Evolutionary conservation across 2,113 vertebrate genomes (phyloP).

Genomic region (Syngnathoides biaculeatus): DNA sequence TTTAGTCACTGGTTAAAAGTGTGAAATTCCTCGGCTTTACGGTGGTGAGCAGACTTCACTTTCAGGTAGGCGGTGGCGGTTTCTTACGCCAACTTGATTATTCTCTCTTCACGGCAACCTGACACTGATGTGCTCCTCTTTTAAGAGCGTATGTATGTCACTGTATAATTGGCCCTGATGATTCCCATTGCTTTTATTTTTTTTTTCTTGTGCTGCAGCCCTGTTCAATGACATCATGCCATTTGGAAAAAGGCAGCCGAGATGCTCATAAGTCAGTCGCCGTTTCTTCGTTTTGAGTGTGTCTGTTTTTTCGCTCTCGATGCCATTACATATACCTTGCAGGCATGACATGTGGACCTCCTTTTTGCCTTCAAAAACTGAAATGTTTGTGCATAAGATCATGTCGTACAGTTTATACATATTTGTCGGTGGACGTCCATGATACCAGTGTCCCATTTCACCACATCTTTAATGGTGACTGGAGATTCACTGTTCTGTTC

Average conservation of each 20-base stretch:
- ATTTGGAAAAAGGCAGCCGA: neutral
- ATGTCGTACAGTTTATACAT: neutral
- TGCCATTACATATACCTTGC: neutral
- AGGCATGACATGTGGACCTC: neutral
- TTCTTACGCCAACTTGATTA: slow-evolving; percentile 44
- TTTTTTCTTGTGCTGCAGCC: slow-evolving; percentile 18
- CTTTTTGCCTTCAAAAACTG: neutral
- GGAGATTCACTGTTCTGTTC: no score
- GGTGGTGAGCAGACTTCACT: slow-evolving; percentile 42
- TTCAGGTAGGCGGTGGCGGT: slow-evolving; percentile 57
- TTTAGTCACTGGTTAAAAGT: slow-evolving; percentile 61
- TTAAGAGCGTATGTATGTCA: slow-evolving; percentile 31
- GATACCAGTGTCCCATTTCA: neutral
- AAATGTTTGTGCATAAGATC: neutral
- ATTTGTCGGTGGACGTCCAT: neutral
- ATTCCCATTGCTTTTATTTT: slow-evolving; percentile 8
- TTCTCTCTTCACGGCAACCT: slow-evolving; percentile 34
- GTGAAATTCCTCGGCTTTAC: slow-evolving; percentile 54
- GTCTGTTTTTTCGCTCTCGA: neutral
- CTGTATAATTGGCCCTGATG: slow-evolving; percentile 28
- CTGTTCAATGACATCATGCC: slow-evolving; percentile 1
- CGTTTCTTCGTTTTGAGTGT: neutral
- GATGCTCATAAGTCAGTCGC: neutral
- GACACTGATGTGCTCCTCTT: slow-evolving; percentile 42
- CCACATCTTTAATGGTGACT: neutral